Evolutionary conservation across 1,140 invertebrate species (phyloP), one percentile per base, ranked within the genome.

Genomic region (Hyles vespertilio): DNA sequence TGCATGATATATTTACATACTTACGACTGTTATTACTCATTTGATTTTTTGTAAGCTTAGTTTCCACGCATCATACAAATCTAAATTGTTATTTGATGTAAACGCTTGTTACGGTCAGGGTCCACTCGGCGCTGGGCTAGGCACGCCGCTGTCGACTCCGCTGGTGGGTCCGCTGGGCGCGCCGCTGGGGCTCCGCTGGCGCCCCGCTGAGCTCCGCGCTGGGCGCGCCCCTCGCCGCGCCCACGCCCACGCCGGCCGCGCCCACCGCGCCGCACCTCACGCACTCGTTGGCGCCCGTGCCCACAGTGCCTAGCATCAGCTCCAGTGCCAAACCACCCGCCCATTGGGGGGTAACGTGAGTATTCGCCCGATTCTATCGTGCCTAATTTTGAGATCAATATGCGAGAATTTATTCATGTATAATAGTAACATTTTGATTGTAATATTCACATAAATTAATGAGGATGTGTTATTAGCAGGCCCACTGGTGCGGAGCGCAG

Each of bases 261-360:
- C 72, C 82, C 51, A 70, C 77, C 11, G 75, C 79, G 7, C 58
- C 72, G 8, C 81, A 79, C 67, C 74, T 85, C 5, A 58, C 84
- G 22, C 82, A 82, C 63, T 77, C 84, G 44, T 68, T 82, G 4
- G 81, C 84, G 49, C 85, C 84, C 44, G 85, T 89, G 60, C 85
- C 89, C 49, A 87, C 85, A 11, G 84, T 87, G 50, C 81, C 81
- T 56, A 86, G 82, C 69, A 89, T 87, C 72, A 87, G 81, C 68
- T 88, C 85, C 47, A 78, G 84, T 51, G 80, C 87, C 60, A 91
- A 91, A 70, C 87, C 89, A 59, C 81, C 86, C 62, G 86, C 84
- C 61, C 84, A 89, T 69, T 89, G 85, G 85, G 85, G 85, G 60
- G 84, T 87, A 69, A 88, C 81, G 85, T 88, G 72, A 85, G 84